A percentile compares a stretch with the other conserved stretches of the same genome.
Evolutionary conservation across 2,113 vertebrate genomes (phyloP).

Genomic region (Clinocottus analis): DNA sequence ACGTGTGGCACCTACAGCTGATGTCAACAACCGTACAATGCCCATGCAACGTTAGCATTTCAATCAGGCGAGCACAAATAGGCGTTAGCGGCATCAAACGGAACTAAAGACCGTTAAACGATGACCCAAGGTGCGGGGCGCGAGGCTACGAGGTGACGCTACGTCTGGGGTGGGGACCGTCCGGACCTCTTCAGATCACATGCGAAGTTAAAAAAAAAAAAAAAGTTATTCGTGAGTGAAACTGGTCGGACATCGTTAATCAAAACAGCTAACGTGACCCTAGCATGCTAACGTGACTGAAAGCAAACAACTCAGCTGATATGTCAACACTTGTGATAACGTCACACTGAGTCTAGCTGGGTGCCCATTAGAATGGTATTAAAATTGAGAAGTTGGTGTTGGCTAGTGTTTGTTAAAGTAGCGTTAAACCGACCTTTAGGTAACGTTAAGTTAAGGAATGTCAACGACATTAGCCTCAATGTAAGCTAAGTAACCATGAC

Average conservation of each 20-base stretch:
- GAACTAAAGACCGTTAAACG: neutral
- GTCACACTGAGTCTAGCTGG: neutral
- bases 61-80: neutral
- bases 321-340: neutral
- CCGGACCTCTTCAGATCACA: neutral
- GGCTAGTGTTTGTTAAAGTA: neutral
- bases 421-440: neutral
- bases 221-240: neutral
- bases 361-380: neutral
- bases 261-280: constrained; percentile 29
- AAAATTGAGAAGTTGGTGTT: neutral
- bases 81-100: constrained; percentile 25
- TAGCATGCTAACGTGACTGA: neutral
- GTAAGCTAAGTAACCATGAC: constrained; percentile 1
- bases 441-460: constrained; percentile 52
- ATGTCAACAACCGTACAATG: neutral
- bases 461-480: constrained; percentile 28
- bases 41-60: constrained; percentile 19
- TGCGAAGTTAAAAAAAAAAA: neutral
- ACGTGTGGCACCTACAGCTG: neutral
- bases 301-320: neutral
- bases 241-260: constrained; percentile 34
- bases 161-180: neutral
- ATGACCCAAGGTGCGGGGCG: neutral
- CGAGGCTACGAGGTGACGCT: too few relatives aligned